Evolutionary conservation across 1,140 invertebrate species (phyloP).

Genomic region (Oryzaephilus surinamensis): DNA sequence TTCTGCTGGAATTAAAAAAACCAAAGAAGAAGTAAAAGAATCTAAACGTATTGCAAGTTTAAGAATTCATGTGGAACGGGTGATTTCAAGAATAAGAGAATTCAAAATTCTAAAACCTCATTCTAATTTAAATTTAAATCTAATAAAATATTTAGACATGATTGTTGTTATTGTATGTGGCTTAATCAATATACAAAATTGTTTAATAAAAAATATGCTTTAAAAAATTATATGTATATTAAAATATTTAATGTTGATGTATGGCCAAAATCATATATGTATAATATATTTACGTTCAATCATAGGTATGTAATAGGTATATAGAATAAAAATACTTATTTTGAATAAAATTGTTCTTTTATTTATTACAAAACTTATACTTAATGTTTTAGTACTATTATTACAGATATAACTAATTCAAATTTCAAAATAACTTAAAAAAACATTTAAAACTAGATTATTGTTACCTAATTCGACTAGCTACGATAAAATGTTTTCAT

Average conservation of each 20-base stretch:
- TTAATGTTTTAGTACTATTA: too few species aligned
- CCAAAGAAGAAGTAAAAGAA: constrained; percentile 25
- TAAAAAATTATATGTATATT: background rate
- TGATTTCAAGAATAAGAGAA: constrained; percentile 32
- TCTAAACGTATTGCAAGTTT: constrained; percentile 35
- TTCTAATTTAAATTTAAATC: constrained; percentile 23
- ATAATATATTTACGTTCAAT: too few species aligned
- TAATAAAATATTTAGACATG: constrained; percentile 6
- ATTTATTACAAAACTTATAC: background rate
- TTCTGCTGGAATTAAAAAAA: background rate
- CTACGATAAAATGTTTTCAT: too few species aligned
- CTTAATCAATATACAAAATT: constrained; percentile 6
- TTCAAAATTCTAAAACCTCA: constrained; percentile 34
- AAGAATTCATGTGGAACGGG: constrained; percentile 35
- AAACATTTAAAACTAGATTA: too few species aligned
- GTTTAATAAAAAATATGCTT: constrained; percentile 1
- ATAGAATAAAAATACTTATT: background rate
- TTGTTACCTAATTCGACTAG: too few species aligned
- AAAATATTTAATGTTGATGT: background rate
- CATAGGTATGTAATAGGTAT: too few species aligned
- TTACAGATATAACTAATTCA: too few species aligned
- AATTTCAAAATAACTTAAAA: too few species aligned
- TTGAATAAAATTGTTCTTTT: background rate
- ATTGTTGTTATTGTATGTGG: constrained; percentile 6
- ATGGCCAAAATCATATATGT: too few species aligned